phyloP scores from a whole-genome alignment of 2,113 vertebrate genomes.

The Mixornis gularis region DNA sequence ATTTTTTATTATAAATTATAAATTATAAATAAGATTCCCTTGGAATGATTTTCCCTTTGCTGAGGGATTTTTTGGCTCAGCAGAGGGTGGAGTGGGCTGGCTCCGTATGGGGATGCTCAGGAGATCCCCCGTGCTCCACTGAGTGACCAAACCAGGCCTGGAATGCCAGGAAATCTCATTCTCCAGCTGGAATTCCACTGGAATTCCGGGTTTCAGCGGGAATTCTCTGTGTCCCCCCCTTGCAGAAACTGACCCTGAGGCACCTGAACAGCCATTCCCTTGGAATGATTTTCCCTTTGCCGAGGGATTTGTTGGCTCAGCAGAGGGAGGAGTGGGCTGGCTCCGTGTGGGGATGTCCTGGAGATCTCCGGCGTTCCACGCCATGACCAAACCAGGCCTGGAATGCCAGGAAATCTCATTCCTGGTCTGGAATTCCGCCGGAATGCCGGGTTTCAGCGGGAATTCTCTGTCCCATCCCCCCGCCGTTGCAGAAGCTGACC shows the following conservation, averaged over 20 bases:
- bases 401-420: no score
- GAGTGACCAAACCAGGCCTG: no score
- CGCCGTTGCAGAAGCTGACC: no score
- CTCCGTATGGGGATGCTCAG: no score
- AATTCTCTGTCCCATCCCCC: background rate
- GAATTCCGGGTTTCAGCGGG: accelerated
- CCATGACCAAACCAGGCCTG: no score
- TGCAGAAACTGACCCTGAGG: no score
- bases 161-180: no score
- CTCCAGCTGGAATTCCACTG: accelerated
- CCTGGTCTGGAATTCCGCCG: accelerated
- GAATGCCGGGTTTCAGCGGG: accelerated
- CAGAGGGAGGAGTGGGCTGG: accelerated
- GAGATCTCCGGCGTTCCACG: no score
- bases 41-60: background rate
- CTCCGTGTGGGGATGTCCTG: accelerated
- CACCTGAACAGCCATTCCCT: background rate
- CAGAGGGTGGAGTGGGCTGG: background rate
- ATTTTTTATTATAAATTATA: no score
- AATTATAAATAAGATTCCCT: background rate
- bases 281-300: background rate
- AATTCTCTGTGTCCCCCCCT: background rate
- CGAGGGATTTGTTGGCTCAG: accelerated
- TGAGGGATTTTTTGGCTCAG: accelerated
- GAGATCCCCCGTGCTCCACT: no score